phyloP scores from a whole-genome alignment of 2,888 invertebrate species.

The Philopedon plagiatum region DNA sequence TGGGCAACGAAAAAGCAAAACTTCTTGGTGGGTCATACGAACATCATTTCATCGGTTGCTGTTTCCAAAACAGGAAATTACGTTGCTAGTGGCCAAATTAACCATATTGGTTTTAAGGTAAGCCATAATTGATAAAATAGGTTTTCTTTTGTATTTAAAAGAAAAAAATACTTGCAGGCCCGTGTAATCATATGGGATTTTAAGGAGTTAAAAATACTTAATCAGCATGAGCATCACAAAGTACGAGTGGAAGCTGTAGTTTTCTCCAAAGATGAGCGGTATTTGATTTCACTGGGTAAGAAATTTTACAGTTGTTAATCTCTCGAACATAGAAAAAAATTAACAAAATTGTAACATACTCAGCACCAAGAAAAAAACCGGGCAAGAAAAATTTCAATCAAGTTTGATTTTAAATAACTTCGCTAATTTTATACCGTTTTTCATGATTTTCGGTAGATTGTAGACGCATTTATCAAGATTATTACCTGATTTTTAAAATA shows the following conservation, averaged over 20 bases:
- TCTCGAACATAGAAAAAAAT: no score
- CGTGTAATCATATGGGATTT: conserved; percentile 92
- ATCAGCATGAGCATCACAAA: conserved; percentile 87
- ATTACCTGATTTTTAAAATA: no score
- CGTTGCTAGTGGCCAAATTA: conserved; percentile 91
- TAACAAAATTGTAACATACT: no score
- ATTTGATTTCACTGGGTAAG: conserved; percentile 72
- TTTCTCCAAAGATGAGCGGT: conserved; percentile 86
- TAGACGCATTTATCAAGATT: no score
- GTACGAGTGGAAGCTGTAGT: conserved; percentile 89
- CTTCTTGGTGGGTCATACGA: conserved; percentile 86
- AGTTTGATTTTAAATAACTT: no score
- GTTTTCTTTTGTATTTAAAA: no score
- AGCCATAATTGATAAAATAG: not conserved
- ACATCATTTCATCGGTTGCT: conserved; percentile 83
- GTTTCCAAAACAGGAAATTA: conserved; percentile 83
- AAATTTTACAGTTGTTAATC: no score
- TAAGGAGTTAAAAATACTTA: conserved; percentile 73
- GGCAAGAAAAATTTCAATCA: no score
- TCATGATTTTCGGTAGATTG: no score
- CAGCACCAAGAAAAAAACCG: no score
- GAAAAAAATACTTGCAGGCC: conserved; percentile 72
- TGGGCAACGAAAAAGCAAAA: conserved; percentile 79
- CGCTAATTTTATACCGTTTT: no score
- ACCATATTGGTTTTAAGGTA: conserved; percentile 91